Conservation (phyloP, 1,140 invertebrate genomes). For the Drosophila sp. region DNA sequence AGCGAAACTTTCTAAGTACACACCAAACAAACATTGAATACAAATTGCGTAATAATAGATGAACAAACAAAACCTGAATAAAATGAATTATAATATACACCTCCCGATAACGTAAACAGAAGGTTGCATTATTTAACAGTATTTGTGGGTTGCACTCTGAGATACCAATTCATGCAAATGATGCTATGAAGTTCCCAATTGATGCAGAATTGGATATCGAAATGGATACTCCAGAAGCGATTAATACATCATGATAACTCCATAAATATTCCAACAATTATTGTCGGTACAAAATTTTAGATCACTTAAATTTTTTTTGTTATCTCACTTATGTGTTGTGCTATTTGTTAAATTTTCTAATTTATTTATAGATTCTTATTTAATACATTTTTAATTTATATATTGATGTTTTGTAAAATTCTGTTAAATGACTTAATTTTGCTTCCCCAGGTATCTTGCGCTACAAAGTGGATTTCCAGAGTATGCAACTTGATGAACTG, state of each 20-base stretch:
- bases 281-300: neutral
- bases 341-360: conserved; percentile 9
- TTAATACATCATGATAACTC: neutral
- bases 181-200: neutral
- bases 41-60: conserved; percentile 46
- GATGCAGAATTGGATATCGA: neutral
- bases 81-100: conserved; percentile 47
- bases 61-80: conserved; percentile 54
- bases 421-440: conserved; percentile 6
- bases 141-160: neutral
- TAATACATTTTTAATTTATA: conserved; percentile 5
- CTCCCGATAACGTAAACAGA: conserved; percentile 15
- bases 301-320: conserved; percentile 10
- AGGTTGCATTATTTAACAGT: conserved; percentile 1
- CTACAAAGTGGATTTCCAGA: conserved; percentile 99
- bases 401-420: conserved; percentile 5
- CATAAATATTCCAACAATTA: conserved; percentile 5
- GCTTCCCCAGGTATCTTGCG: conserved; percentile 89
- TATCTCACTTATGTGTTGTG: conserved; percentile 17
- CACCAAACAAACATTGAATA: conserved; percentile 23
- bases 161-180: neutral
- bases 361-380: conserved; percentile 15
- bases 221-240: neutral
- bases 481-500: conserved; percentile 95
- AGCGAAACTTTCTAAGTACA: conserved; percentile 43